Evolutionary conservation across 2,797 vertebrate species (phyloP).

Genomic region (Synanceia verrucosa): DNA sequence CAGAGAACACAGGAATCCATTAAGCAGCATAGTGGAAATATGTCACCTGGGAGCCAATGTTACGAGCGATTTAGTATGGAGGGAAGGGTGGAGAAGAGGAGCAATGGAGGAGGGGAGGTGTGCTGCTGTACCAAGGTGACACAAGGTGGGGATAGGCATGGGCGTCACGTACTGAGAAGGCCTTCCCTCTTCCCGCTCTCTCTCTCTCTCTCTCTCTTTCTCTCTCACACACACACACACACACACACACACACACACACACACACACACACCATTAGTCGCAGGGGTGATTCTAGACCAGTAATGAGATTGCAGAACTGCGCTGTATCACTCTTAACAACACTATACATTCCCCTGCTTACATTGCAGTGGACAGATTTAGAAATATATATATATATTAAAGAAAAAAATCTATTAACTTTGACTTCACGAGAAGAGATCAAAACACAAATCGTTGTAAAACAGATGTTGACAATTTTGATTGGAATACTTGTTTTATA

Average conservation of each 20-base stretch:
- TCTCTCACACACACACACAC: slow-evolving; percentile 10
- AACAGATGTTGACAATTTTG: background rate
- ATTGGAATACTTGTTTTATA: background rate
- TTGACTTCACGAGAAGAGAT: too few relatives aligned
- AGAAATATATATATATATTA: too few relatives aligned
- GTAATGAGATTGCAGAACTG: slow-evolving; percentile 76
- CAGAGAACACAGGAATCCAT: slow-evolving; percentile 46
- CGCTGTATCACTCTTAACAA: slow-evolving; percentile 54
- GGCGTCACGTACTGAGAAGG: slow-evolving; percentile 77
- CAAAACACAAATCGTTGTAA: background rate
- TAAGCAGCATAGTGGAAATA: slow-evolving; percentile 57
- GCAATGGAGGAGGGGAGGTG: slow-evolving; percentile 32
- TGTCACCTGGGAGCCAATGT: slow-evolving; percentile 62
- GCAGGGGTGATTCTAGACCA: slow-evolving; percentile 58
- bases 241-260: slow-evolving; percentile 34
- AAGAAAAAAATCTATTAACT: too few relatives aligned
- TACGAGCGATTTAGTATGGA: slow-evolving; percentile 61
- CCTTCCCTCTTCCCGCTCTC: slow-evolving; percentile 48
- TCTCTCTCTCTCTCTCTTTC: background rate
- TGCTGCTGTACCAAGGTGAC: slow-evolving; percentile 81
- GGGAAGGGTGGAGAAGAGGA: slow-evolving; percentile 29
- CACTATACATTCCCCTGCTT: slow-evolving; percentile 58
- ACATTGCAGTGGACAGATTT: slow-evolving; percentile 44
- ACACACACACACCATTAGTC: slow-evolving; percentile 63
- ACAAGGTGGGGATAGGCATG: slow-evolving; percentile 84